These are phyloP conservation scores for Setipinna tenuifilis DNA, from an alignment of 2,797 vertebrate genomes.

Conservation along the genomic window DNA sequence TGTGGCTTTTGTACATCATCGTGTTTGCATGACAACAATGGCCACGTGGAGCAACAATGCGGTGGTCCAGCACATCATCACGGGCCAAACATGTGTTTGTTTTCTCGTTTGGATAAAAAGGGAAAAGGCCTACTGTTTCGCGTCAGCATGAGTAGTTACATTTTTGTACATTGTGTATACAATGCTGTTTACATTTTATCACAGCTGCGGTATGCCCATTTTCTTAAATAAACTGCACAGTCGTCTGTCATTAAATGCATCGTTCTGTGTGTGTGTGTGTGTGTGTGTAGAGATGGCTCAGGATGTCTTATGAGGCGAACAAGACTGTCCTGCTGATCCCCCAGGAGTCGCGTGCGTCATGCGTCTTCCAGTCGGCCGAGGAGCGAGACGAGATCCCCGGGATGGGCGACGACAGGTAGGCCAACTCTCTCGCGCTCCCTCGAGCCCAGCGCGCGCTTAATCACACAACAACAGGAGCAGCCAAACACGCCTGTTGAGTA, in stretches of 20 bases:
- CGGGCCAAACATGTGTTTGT: neutral
- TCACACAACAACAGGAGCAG: neutral
- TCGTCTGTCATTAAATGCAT: neutral
- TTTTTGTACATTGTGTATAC: neutral
- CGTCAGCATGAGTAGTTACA: neutral
- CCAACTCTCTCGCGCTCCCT: neutral
- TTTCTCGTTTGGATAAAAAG: neutral
- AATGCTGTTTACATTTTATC: neutral
- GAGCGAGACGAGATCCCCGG: conserved; percentile 74
- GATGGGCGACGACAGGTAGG: conserved; percentile 75
- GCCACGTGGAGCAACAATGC: conserved; percentile 52
- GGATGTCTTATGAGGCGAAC: conserved; percentile 76
- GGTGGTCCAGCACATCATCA: neutral
- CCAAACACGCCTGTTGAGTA: neutral
- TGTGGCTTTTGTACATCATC: conserved; percentile 30
- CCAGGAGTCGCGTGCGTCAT: conserved; percentile 70
- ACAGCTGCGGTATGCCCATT: neutral
- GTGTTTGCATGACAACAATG: conserved; percentile 42
- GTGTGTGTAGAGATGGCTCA: conserved; percentile 71
- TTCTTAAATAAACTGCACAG: neutral
- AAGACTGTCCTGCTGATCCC: conserved; percentile 67
- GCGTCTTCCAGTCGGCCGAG: conserved; percentile 70
- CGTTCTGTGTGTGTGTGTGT: conserved; percentile 19
- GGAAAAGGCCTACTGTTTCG: neutral
- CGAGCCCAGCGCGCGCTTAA: neutral